Conservation (phyloP, 1,140 invertebrate species). For the Macrotrachela quadricornifera region DNA sequence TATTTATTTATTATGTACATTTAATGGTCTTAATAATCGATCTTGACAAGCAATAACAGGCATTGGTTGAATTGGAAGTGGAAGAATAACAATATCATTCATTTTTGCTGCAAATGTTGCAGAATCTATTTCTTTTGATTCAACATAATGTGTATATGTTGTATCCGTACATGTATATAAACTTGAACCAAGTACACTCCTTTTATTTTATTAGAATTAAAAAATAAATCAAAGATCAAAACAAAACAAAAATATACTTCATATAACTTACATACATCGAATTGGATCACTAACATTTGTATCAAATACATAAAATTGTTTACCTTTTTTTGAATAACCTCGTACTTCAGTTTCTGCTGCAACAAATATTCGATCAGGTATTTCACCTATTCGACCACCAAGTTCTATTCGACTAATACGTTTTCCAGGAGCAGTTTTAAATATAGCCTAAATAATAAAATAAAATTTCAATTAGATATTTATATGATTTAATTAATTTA, state of each 20-base stretch:
- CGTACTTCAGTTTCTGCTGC: slow-evolving; percentile 54
- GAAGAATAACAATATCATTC: slow-evolving; percentile 50
- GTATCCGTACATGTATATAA: no score
- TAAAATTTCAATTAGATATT: neutral
- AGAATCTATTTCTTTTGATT: slow-evolving; percentile 55
- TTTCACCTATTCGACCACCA: slow-evolving; percentile 46
- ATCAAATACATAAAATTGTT: slow-evolving; percentile 69
- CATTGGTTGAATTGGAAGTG: slow-evolving; percentile 37
- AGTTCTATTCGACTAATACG: slow-evolving; percentile 49
- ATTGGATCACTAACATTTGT: slow-evolving; percentile 68
- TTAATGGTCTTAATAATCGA: slow-evolving; percentile 43
- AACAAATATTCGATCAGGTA: slow-evolving; percentile 62
- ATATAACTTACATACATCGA: slow-evolving; percentile 46
- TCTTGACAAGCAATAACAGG: slow-evolving; percentile 52
- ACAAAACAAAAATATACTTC: no score
- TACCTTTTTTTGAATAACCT: slow-evolving; percentile 68
- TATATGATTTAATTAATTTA: slow-evolving; percentile 22
- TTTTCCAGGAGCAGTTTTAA: slow-evolving; percentile 46
- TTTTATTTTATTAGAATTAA: slow-evolving; percentile 15
- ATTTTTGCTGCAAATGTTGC: slow-evolving; percentile 57
- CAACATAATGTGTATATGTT: no score
- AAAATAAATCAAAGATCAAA: no score
- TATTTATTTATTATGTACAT: slow-evolving; percentile 20
- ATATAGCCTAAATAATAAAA: slow-evolving; percentile 23
- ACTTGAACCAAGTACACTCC: slow-evolving; percentile 36